Evolutionary conservation across 2,888 invertebrate species (phyloP).

Genomic region (Nymphalis polychloros): DNA sequence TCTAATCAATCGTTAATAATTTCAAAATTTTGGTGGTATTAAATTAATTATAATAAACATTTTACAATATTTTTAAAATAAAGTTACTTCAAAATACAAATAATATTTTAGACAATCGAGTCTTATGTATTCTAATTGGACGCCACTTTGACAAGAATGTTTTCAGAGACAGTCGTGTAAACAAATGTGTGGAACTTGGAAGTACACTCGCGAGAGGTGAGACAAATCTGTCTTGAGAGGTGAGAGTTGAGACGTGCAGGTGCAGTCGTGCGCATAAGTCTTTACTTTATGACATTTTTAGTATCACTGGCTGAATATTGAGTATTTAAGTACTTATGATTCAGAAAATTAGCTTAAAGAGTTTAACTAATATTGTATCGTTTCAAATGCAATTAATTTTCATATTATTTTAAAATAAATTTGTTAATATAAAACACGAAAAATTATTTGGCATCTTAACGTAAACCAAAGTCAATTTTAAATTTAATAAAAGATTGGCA

Average conservation of each 20-base stretch:
- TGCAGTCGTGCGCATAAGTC: background rate
- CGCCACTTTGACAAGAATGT: conserved; percentile 6
- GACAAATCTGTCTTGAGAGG: conserved; percentile 21
- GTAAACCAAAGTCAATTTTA: too few relatives aligned
- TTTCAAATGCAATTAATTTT: too few relatives aligned
- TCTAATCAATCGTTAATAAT: too few relatives aligned
- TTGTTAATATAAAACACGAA: too few relatives aligned
- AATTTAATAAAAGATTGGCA: background rate
- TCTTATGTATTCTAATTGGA: conserved; percentile 5
- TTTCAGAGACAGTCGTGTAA: conserved; percentile 11
- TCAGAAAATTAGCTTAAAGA: too few relatives aligned
- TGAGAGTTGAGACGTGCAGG: background rate
- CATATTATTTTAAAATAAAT: too few relatives aligned
- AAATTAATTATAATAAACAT: too few relatives aligned
- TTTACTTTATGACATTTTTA: background rate
- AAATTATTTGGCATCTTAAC: too few relatives aligned
- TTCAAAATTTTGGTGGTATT: too few relatives aligned
- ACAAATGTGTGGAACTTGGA: conserved; percentile 4
- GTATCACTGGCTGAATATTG: too few relatives aligned
- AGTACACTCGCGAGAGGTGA: conserved; percentile 18
- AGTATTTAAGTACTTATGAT: too few relatives aligned
- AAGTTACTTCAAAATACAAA: background rate
- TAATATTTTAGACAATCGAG: background rate
- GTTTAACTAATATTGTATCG: too few relatives aligned
- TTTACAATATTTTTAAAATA: background rate